A percentile compares a stretch with the other conserved stretches of the same genome.
These are phyloP conservation scores for Thaumatotibia leucotreta DNA, from an alignment of 1,140 invertebrate species.

Conservation along the genomic window DNA sequence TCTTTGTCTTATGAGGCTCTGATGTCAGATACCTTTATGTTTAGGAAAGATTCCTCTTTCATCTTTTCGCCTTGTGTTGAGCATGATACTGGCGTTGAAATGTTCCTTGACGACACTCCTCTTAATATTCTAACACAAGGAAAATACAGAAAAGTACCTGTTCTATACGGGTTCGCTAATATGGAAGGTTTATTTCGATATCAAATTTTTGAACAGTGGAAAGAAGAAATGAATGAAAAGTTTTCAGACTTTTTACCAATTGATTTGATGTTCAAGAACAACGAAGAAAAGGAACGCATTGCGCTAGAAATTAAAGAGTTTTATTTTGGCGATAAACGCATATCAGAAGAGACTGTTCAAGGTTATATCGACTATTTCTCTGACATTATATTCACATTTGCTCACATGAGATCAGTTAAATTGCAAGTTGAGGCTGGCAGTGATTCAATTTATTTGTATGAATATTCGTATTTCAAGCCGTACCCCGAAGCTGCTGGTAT, in stretches of 20 bases:
- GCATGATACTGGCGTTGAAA: slow-evolving; percentile 22
- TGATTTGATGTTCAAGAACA: slow-evolving; percentile 24
- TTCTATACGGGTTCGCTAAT: slow-evolving; percentile 29
- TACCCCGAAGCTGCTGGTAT: background rate
- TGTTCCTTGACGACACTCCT: slow-evolving; percentile 30
- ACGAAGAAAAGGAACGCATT: slow-evolving; percentile 17
- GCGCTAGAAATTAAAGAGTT: slow-evolving; percentile 27
- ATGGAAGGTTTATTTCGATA: background rate
- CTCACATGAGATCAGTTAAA: background rate
- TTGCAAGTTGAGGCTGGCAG: background rate
- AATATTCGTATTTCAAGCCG: background rate
- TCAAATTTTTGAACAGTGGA: slow-evolving; percentile 2
- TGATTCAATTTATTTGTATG: background rate
- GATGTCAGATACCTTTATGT: background rate
- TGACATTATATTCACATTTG: slow-evolving; percentile 14
- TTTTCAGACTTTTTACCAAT: slow-evolving; percentile 29
- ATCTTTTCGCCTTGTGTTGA: slow-evolving; percentile 38
- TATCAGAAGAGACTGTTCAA: slow-evolving; percentile 18
- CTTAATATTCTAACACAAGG: slow-evolving; percentile 32
- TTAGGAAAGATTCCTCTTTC: slow-evolving; percentile 19
- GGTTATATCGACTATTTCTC: background rate
- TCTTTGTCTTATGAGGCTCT: slow-evolving; percentile 17
- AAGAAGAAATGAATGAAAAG: slow-evolving; percentile 21
- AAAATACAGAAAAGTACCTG: slow-evolving; percentile 28
- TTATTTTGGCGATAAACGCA: slow-evolving; percentile 25